A percentile compares a stretch with the other conserved stretches of the same genome.
phyloP scores from a whole-genome alignment of 2,113 vertebrate genomes.

The Sprattus sprattus region DNA sequence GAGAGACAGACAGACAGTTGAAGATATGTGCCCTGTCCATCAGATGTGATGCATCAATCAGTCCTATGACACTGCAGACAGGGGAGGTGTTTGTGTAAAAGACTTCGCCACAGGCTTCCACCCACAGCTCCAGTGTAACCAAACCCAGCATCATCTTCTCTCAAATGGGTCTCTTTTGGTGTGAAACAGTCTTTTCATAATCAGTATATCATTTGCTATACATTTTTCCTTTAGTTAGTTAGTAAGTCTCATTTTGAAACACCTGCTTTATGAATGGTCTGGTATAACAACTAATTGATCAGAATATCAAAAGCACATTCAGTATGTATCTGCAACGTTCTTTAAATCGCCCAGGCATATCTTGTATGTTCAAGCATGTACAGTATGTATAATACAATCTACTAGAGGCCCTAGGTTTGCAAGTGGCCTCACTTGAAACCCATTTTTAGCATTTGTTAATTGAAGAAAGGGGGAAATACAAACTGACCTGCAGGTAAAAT shows the following conservation, averaged over 20 bases:
- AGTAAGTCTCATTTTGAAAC: too few relatives aligned
- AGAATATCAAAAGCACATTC: not conserved
- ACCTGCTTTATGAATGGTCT: too few relatives aligned
- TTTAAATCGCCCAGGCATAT: not conserved
- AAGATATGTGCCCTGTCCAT: not conserved
- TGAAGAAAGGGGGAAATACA: not conserved
- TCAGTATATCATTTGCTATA: too few relatives aligned
- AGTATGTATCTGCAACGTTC: not conserved
- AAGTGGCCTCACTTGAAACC: too few relatives aligned
- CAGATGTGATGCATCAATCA: not conserved
- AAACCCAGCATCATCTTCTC: not conserved
- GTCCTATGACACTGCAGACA: not conserved
- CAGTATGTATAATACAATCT: not conserved
- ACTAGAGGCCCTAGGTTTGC: not conserved
- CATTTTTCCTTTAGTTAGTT: too few relatives aligned
- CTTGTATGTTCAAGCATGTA: not conserved
- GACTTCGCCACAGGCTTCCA: not conserved
- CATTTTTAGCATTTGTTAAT: not conserved
- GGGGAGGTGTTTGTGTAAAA: not conserved
- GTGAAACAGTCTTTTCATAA: not conserved
- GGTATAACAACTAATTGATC: too few relatives aligned
- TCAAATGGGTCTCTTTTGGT: not conserved
- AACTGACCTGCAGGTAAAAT: constrained; percentile 75
- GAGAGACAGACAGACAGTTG: not conserved
- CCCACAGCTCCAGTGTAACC: not conserved